Percentiles rank a stretch among this genome's conserved stretches.
These are phyloP conservation scores for Dasysyrphus tricinctus DNA, from an alignment of 2,888 invertebrate species.

Conservation along the genomic window DNA sequence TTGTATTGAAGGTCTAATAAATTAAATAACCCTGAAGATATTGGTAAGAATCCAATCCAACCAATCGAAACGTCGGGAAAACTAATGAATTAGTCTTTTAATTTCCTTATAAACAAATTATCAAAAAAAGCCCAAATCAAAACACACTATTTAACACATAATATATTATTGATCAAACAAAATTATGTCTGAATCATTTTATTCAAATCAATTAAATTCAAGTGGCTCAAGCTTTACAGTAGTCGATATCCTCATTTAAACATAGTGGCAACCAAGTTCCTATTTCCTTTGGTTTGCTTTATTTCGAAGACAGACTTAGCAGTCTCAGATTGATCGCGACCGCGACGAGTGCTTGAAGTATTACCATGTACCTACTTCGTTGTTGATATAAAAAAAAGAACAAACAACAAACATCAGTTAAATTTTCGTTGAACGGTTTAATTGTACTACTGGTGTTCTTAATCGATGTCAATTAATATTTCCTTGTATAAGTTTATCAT, in stretches of 20 bases:
- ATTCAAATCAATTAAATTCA: too few species aligned
- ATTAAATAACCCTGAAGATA: too few species aligned
- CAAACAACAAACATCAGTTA: constrained; percentile 7
- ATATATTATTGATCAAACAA: too few species aligned
- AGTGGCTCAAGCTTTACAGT: neutral
- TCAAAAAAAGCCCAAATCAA: too few species aligned
- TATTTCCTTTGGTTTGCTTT: constrained; percentile 64
- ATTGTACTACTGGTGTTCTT: constrained; percentile 36
- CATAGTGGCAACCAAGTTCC: constrained; percentile 59
- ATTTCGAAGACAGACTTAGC: constrained; percentile 49
- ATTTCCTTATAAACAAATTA: too few species aligned
- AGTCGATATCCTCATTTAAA: neutral
- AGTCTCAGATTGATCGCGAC: constrained; percentile 67
- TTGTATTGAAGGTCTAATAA: too few species aligned
- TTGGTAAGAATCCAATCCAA: too few species aligned
- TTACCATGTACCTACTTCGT: neutral
- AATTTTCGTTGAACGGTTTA: constrained; percentile 24
- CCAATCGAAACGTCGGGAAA: too few species aligned
- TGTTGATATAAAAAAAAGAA: constrained; percentile 15
- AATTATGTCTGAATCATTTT: too few species aligned
- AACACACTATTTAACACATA: too few species aligned
- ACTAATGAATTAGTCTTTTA: too few species aligned
- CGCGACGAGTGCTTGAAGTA: constrained; percentile 60
- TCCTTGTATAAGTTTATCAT: constrained; percentile 40
- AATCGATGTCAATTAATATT: constrained; percentile 58